These are phyloP conservation scores for Entomobrya proxima DNA, from an alignment of 2,888 invertebrate genomes.

Conservation along the genomic window DNA sequence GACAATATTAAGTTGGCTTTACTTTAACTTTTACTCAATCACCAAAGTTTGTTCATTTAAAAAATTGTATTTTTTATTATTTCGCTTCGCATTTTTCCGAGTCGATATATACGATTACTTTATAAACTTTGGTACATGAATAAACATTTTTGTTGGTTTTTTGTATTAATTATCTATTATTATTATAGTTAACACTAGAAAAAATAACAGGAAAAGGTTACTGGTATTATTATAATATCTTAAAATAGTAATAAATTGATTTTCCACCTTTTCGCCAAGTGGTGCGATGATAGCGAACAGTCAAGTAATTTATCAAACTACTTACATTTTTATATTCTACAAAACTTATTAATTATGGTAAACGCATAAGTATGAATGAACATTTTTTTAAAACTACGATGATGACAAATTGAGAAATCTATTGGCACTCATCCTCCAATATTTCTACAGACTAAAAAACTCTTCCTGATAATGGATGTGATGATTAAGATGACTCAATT, in stretches of 20 bases:
- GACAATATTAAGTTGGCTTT: slow-evolving; percentile 26
- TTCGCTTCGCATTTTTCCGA: background rate
- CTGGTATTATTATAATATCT: background rate
- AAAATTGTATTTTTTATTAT: slow-evolving; percentile 28
- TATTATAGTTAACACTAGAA: slow-evolving; percentile 8
- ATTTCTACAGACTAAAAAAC: slow-evolving; percentile 14
- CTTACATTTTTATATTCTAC: background rate
- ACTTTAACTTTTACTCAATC: background rate
- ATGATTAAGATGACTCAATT: background rate
- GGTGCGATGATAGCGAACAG: slow-evolving; percentile 26
- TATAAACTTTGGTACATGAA: slow-evolving; percentile 57
- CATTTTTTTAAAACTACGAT: background rate
- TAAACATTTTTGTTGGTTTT: slow-evolving; percentile 34
- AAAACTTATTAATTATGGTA: background rate
- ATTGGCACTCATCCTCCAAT: slow-evolving; percentile 37
- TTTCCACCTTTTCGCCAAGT: slow-evolving; percentile 4
- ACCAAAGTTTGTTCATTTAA: background rate
- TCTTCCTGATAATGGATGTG: background rate
- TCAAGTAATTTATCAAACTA: background rate
- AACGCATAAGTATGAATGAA: background rate
- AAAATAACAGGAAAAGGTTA: slow-evolving; percentile 1
- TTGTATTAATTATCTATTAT: no score
- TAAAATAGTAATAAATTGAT: background rate
- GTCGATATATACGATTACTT: background rate
- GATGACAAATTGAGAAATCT: slow-evolving; percentile 4